These are phyloP conservation scores for Planiliza haematocheilus DNA, from an alignment of 2,113 vertebrate genomes.

Conservation along the genomic window DNA sequence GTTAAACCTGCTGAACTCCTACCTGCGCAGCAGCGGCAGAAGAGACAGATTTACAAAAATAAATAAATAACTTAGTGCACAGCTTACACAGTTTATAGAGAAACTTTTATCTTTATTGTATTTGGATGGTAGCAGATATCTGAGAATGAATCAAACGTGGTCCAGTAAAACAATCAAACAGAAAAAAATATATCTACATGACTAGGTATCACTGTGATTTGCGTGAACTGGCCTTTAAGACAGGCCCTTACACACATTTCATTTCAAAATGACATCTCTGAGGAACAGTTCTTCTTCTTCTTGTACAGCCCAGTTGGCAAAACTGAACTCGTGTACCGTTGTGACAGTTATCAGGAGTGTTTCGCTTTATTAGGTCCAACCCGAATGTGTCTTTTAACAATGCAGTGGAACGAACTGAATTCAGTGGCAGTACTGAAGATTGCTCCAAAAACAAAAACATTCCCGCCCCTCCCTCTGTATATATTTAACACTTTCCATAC, in stretches of 20 bases:
- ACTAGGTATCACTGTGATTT: neutral
- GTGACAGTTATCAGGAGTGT: slow-evolving; percentile 2
- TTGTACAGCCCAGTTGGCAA: slow-evolving; percentile 1
- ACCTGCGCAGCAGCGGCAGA: too few species aligned
- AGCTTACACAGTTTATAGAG: too few species aligned
- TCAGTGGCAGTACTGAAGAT: slow-evolving; percentile 39
- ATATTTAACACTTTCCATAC: neutral
- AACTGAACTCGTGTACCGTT: slow-evolving; percentile 10
- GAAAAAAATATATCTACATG: too few species aligned
- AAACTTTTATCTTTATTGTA: slow-evolving; percentile 8
- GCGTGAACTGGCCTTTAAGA: slow-evolving; percentile 24
- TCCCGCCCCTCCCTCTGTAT: too few species aligned
- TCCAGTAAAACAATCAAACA: too few species aligned
- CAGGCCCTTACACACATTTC: neutral
- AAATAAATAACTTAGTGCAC: too few species aligned
- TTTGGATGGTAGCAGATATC: slow-evolving; percentile 16
- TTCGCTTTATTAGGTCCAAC: slow-evolving; percentile 31
- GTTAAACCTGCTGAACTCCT: too few species aligned
- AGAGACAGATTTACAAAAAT: too few species aligned
- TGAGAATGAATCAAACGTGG: neutral
- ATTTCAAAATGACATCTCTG: neutral
- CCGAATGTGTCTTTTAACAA: slow-evolving; percentile 23
- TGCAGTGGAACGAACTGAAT: slow-evolving; percentile 17
- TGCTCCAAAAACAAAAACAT: neutral
- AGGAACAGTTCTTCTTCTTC: slow-evolving; percentile 11